These are phyloP conservation scores for Myzus persicae DNA, from an alignment of 1,140 invertebrate species.

Conservation along the genomic window DNA sequence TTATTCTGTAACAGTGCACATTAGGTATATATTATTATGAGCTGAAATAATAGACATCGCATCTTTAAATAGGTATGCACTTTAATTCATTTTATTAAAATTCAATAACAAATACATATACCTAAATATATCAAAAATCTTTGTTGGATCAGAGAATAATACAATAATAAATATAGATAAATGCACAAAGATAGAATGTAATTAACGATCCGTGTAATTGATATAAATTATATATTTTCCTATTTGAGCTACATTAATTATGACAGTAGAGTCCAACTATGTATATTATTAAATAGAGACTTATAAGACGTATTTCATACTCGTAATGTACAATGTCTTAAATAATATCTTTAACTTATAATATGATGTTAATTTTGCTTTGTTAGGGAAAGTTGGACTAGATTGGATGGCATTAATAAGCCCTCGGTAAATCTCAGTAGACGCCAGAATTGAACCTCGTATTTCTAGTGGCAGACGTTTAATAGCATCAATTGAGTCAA, in stretches of 20 bases:
- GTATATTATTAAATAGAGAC: not conserved
- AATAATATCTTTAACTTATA: not conserved
- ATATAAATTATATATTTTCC: no score
- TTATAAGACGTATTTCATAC: constrained; percentile 2
- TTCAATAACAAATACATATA: no score
- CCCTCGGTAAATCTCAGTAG: not conserved
- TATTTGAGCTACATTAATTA: no score
- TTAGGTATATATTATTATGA: no score
- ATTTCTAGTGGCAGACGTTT: not conserved
- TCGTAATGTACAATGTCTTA: constrained; percentile 2
- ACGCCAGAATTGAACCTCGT: not conserved
- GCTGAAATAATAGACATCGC: no score
- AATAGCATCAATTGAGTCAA: not conserved
- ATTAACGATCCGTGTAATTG: no score
- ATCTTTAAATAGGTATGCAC: no score
- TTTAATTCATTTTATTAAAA: no score
- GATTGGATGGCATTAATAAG: not conserved
- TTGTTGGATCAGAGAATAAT: no score
- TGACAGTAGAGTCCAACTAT: not conserved
- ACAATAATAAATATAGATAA: no score
- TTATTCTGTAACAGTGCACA: not conserved
- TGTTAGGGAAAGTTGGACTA: not conserved
- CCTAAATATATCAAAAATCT: no score
- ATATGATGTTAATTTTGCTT: constrained; percentile 1
- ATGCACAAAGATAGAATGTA: no score